Evolutionary conservation across 2,113 vertebrate species (phyloP).

Genomic region (Xenopus borealis): DNA sequence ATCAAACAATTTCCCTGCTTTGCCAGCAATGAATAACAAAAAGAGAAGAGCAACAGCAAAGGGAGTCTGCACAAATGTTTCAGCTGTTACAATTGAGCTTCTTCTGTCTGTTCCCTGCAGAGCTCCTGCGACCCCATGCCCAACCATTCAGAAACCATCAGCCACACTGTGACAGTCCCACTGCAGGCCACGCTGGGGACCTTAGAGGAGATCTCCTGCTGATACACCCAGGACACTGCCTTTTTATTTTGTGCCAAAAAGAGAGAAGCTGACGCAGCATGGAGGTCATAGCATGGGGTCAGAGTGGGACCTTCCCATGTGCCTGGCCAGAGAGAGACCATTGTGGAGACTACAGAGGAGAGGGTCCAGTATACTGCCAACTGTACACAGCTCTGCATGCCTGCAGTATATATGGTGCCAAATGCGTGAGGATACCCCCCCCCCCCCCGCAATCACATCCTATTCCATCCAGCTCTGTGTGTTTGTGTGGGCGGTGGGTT

Average conservation of each 20-base stretch:
- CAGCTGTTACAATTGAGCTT: not conserved
- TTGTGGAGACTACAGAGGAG: slow-evolving; percentile 7
- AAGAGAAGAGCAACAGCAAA: too few species aligned
- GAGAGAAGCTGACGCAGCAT: slow-evolving; percentile 15
- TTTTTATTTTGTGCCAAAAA: slow-evolving; percentile 36
- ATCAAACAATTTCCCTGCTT: too few species aligned
- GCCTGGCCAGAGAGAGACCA: not conserved
- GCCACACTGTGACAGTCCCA: slow-evolving; percentile 93
- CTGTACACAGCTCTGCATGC: slow-evolving; percentile 40
- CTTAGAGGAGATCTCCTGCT: slow-evolving; percentile 95
- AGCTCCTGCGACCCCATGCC: slow-evolving; percentile 91
- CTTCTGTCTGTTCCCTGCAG: slow-evolving; percentile 56
- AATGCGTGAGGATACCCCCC: slow-evolving; percentile 1
- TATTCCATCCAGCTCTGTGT: slow-evolving; percentile 19
- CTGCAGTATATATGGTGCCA: slow-evolving; percentile 25
- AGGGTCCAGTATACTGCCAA: slow-evolving; percentile 29
- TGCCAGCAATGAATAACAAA: too few species aligned
- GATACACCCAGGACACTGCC: slow-evolving; percentile 58
- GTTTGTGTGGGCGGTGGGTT: slow-evolving; percentile 26
- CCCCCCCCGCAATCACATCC: slow-evolving; percentile 25
- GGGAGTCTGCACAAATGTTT: too few species aligned
- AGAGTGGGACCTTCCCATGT: not conserved
- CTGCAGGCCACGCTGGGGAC: slow-evolving; percentile 90
- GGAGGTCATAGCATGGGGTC: not conserved
- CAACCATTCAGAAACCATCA: slow-evolving; percentile 93